Base-by-base conservation (phyloP, 2,797 vertebrate species). In the Smutsia temminckii region DNA sequence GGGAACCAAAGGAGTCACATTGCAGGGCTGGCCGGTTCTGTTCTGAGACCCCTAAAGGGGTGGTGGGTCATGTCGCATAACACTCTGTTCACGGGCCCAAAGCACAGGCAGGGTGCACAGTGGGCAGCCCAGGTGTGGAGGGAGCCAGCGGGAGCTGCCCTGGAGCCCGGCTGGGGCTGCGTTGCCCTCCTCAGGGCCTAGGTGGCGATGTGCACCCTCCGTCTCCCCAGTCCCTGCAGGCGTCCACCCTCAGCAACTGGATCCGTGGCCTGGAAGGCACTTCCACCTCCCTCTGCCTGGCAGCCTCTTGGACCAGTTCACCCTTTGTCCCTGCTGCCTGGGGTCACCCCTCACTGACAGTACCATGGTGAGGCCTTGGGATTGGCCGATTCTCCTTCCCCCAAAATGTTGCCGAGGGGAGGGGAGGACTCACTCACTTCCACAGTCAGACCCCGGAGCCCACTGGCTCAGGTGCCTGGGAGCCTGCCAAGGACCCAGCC, bases 201-300 rank as follows among this genome's bases (percentile, higher is more conserved):
- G 97, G 95, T 97, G 97, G 97, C 97, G 96, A 66, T 92, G 90
- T 97, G 93, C 85, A 68, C 96, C 91, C 96, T 97, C 61, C 0
- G 0, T 92, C 85, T 95, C 66, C 64, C 83, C 23, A 3, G 80
- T 46, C 84, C 84, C 78, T 8, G 78, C 78, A 3, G 68, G 69
- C 11, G 0, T 55, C 68, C 78, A 49, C 84, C 51, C 23, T 40
- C 2, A 0, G 42, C 89, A 71, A 61, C 46, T 0, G 1, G 75
- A 57, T 32, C n/a, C 16, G 8, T 0, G 72, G 42, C 89, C 89
- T 34, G 37, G 32, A 57, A 80, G 57, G 40, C 11, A 4, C 32
- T 10, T n/a, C 57, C 12, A 61, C 51, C 66, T 59, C 68, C 53
- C 79, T 81, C 27, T 32, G 20, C 53, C 81, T 2, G 10, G 20